Base-by-base conservation (phyloP, 2,113 vertebrate genomes). In the Anolis carolinensis region DNA sequence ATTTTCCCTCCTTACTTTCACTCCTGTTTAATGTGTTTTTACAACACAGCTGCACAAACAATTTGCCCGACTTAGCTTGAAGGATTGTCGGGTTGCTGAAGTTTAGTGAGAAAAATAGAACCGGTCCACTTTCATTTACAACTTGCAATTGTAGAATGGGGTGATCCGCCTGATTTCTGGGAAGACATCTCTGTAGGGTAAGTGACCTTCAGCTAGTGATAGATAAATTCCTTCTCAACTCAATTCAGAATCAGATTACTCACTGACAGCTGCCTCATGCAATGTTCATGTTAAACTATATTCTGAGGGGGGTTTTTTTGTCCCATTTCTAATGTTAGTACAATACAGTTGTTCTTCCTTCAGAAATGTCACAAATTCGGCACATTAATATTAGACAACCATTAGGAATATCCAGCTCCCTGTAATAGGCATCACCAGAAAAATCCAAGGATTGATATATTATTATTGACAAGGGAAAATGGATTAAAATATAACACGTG, bases 11-110 rank as follows among this genome's bases (percentile, higher is more conserved):
- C 14, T 83, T 91, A 73, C 32, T 79, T 85, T 81, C n/a, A n/a
- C 32, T 82, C 10, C 65, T 83, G 68, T 86, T 91, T 88, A 93
- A 92, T 87, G 44, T 48, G 87, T 91, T 93, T 75, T 21, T 91
- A 84, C 83, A 93, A 85, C 23, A 87, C 75, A 91, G 77, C 80
- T 79, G 52, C 62, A 81, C 77, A 32, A 93, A 6, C 25, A 91
- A 80, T 93, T 89, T 30, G 70, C 27, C 70, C 21, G 74, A 44
- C 71, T 94, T 89, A 93, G 67, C 80, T 75, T 83, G 85, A 88
- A 92, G 83, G 89, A 92, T 90, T 93, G 83, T 79, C 78, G 79
- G 82, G 4, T 80, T 92, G 92, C 73, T 86, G 81, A 94, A 92
- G 92, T 44, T 79, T 89, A 92, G 63, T 30, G 90, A 91, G 89